Evolutionary conservation across 2,888 invertebrate species (phyloP).

Genomic region (Pecten maximus): DNA sequence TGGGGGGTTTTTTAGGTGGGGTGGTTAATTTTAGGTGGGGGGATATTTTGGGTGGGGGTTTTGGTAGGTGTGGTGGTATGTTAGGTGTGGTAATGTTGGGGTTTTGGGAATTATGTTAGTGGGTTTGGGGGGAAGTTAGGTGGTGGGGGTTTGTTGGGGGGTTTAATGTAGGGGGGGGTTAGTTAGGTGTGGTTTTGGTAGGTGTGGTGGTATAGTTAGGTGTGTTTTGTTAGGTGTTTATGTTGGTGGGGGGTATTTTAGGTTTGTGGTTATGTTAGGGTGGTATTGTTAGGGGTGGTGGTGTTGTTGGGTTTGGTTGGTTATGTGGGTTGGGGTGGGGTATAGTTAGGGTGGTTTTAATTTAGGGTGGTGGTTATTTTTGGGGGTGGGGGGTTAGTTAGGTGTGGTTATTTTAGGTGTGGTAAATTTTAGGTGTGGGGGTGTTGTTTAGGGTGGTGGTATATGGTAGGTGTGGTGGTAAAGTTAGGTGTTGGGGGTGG

Average conservation of each 20-base stretch:
- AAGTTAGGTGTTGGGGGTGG: background rate
- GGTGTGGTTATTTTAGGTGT: background rate
- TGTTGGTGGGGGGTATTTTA: background rate
- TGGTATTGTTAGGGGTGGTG: background rate
- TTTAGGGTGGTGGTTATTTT: background rate
- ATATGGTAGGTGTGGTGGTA: background rate
- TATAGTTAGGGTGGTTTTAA: background rate
- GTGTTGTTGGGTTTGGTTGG: background rate
- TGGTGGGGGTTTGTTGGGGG: background rate
- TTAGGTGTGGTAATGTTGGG: too few species aligned
- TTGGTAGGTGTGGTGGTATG: too few species aligned
- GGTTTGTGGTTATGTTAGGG: background rate
- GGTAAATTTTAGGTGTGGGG: background rate
- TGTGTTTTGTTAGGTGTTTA: too few species aligned
- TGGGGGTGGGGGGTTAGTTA: background rate
- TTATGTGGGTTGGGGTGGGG: background rate
- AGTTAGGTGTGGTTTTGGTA: background rate
- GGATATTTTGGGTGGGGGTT: too few species aligned
- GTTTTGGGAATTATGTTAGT: too few species aligned
- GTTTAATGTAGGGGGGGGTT: background rate
- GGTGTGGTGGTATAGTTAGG: background rate
- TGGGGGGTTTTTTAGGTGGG: too few species aligned
- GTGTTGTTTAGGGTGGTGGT: background rate
- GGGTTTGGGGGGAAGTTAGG: too few species aligned
- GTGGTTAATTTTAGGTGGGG: too few species aligned